Evolutionary conservation across 2,113 vertebrate species (phyloP).

Genomic region (Lepus timidus): DNA sequence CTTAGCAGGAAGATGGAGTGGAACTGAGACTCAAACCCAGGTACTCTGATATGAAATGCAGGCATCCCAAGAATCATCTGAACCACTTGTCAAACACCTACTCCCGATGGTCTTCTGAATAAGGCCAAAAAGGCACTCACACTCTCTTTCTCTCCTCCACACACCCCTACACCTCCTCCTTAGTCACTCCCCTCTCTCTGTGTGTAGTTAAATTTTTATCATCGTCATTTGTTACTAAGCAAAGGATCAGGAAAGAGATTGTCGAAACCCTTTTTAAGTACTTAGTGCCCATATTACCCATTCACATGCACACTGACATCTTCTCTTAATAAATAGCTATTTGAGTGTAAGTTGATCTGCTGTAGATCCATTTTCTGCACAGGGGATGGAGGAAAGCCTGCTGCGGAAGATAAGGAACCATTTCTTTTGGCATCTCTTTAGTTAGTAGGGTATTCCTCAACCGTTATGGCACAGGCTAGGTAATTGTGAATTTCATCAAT

Average conservation of each 20-base stretch:
- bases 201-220: not conserved
- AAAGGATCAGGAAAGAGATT: slow-evolving; percentile 37
- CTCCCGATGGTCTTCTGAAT: not conserved
- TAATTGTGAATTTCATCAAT: not conserved
- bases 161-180: too few species aligned
- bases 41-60: too few species aligned
- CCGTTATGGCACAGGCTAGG: not conserved
- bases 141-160: not conserved
- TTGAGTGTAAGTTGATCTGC: not conserved
- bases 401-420: not conserved
- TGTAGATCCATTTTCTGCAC: not conserved
- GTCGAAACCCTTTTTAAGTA: not conserved
- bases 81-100: too few species aligned
- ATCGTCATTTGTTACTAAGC: slow-evolving; percentile 34
- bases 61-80: too few species aligned
- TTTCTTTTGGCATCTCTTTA: not conserved
- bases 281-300: not conserved
- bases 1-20: too few species aligned
- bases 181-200: not conserved
- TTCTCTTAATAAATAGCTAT: not conserved
- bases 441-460: not conserved
- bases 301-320: not conserved
- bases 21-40: too few species aligned
- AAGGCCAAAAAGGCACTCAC: not conserved
- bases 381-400: not conserved